Evolutionary conservation across 2,797 vertebrate species (phyloP).

Genomic region (Anomalospiza imberbis): DNA sequence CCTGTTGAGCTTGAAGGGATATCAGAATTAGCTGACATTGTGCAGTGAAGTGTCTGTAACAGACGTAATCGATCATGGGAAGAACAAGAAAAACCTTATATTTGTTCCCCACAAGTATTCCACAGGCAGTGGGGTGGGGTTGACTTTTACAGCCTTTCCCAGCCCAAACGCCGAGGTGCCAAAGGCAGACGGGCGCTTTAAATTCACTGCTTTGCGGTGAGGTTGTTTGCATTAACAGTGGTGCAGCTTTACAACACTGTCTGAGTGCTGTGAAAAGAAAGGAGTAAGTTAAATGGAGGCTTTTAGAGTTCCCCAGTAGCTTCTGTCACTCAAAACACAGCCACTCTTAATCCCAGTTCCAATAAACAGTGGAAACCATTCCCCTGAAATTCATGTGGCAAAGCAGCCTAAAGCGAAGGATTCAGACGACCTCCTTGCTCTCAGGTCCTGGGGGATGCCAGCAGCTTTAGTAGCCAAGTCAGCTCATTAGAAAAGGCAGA

Average conservation of each 20-base stretch:
- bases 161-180: background rate
- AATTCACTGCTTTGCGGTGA: background rate
- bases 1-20: background rate
- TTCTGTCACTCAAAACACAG: slow-evolving; percentile 30
- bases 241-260: background rate
- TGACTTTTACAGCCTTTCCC: background rate
- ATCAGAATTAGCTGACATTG: background rate
- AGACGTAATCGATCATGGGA: background rate
- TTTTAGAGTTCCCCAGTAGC: slow-evolving; percentile 16
- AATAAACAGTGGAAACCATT: slow-evolving; percentile 32
- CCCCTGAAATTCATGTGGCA: background rate
- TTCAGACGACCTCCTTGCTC: background rate
- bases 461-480: background rate
- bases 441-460: background rate
- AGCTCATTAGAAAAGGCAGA: background rate
- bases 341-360: slow-evolving; percentile 4
- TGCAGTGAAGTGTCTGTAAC: background rate
- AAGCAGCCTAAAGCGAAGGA: background rate
- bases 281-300: background rate
- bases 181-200: background rate
- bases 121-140: background rate
- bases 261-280: background rate
- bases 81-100: background rate
- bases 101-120: background rate
- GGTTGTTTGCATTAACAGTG: background rate